These are phyloP conservation scores for Sylvilagus bachmani DNA, from an alignment of 2,113 vertebrate genomes.

Conservation along the genomic window DNA sequence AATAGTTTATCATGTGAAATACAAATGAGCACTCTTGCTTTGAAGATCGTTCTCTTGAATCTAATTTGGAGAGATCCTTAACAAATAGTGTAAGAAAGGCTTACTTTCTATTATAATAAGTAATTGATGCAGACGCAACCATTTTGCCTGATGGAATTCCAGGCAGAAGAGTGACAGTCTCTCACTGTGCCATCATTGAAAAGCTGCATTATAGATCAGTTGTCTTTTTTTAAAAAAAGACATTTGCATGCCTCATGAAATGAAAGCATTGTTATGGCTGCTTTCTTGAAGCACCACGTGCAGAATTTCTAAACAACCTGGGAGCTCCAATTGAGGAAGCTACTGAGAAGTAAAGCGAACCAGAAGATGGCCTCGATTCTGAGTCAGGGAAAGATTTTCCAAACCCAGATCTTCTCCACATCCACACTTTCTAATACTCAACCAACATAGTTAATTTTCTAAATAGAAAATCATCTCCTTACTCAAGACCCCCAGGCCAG, in stretches of 20 bases:
- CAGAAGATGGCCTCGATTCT: neutral
- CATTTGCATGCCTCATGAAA: slow-evolving; percentile 61
- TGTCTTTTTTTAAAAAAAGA: neutral
- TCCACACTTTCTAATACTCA: neutral
- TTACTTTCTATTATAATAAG: slow-evolving; percentile 78
- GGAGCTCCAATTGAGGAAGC: neutral
- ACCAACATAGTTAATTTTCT: neutral
- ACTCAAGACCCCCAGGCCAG: neutral
- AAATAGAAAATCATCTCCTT: neutral
- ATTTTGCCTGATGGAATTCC: slow-evolving; percentile 67
- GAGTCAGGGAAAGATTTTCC: neutral
- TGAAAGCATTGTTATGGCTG: neutral
- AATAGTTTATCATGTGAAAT: slow-evolving; percentile 78
- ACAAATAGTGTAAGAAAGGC: slow-evolving; percentile 69
- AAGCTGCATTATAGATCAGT: slow-evolving; percentile 38
- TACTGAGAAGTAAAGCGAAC: neutral
- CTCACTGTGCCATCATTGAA: slow-evolving; percentile 27
- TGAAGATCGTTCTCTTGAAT: slow-evolving; percentile 68
- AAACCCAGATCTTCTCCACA: neutral
- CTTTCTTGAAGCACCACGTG: neutral
- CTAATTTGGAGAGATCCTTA: slow-evolving; percentile 81
- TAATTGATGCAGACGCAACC: slow-evolving; percentile 63
- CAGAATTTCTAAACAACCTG: slow-evolving; percentile 48
- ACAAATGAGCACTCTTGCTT: slow-evolving; percentile 69
- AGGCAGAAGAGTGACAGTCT: slow-evolving; percentile 69